Conservation (phyloP, 2,888 invertebrate species). For the Noctua janthina region DNA sequence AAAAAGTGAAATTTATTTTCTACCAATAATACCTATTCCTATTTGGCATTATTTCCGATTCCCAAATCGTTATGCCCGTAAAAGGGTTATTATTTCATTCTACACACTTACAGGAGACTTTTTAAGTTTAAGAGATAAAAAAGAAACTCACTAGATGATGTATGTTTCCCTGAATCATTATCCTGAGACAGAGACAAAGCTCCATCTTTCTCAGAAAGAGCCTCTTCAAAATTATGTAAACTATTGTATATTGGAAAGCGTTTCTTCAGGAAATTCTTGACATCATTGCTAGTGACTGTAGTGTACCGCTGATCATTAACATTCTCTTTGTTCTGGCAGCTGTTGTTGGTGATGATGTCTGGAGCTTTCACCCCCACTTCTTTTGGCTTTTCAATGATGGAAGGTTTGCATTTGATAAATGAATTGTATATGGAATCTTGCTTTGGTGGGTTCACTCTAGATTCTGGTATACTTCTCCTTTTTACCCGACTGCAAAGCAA, state of each 20-base stretch:
- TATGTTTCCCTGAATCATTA: conserved; percentile 77
- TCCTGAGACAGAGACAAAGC: conserved; percentile 58
- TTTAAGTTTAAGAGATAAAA: background rate
- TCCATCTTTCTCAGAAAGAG: conserved; percentile 45
- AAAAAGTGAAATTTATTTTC: no score
- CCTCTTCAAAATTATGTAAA: conserved; percentile 58
- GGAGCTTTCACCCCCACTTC: conserved; percentile 12
- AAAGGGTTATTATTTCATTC: background rate
- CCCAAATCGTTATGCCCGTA: background rate
- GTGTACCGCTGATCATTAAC: conserved; percentile 5
- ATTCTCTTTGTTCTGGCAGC: conserved; percentile 38
- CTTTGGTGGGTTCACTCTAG: conserved; percentile 40
- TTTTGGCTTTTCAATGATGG: conserved; percentile 20
- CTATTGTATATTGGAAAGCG: conserved; percentile 70
- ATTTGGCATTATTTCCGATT: background rate
- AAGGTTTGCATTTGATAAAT: conserved; percentile 48
- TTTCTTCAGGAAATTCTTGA: conserved; percentile 77
- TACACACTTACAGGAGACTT: background rate
- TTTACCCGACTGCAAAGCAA: conserved; percentile 1
- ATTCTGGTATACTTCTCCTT: conserved; percentile 79
- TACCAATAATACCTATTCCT: background rate
- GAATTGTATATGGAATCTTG: conserved; percentile 65
- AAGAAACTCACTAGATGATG: conserved; percentile 76
- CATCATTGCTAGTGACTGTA: conserved; percentile 55
- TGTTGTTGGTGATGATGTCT: conserved; percentile 12